Evolutionary conservation across 2,113 vertebrate species (phyloP).

Genomic region (Acrocephalus arundinaceus): DNA sequence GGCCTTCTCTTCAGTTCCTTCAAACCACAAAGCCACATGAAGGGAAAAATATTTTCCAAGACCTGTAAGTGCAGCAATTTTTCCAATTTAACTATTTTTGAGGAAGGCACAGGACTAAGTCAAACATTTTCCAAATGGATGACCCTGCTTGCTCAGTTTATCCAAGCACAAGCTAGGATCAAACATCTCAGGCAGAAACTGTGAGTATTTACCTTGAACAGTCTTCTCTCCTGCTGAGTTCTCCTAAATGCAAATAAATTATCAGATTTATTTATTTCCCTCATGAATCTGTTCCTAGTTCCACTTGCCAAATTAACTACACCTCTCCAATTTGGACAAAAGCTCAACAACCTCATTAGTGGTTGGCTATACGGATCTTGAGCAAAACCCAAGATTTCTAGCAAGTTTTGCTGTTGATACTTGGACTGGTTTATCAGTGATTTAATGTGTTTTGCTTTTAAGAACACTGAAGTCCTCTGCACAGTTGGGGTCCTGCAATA

Average conservation of each 20-base stretch:
- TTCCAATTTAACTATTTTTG: neutral
- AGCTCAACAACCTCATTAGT: neutral
- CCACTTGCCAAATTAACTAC: neutral
- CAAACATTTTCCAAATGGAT: neutral
- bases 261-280: neutral
- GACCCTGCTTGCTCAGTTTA: neutral
- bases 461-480: neutral
- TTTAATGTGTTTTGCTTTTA: neutral
- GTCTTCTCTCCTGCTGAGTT: neutral
- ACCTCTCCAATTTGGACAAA: neutral
- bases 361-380: neutral
- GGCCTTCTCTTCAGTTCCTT: neutral
- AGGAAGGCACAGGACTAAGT: neutral
- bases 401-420: neutral
- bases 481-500: neutral
- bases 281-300: neutral
- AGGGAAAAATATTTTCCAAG: neutral
- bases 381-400: neutral
- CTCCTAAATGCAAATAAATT: neutral
- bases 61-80: neutral
- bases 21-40: neutral
- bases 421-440: neutral
- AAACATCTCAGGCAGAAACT: neutral
- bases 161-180: neutral
- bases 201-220: neutral